phyloP scores from a whole-genome alignment of 2,113 vertebrate genomes.

The Chloroceryle aenea region DNA sequence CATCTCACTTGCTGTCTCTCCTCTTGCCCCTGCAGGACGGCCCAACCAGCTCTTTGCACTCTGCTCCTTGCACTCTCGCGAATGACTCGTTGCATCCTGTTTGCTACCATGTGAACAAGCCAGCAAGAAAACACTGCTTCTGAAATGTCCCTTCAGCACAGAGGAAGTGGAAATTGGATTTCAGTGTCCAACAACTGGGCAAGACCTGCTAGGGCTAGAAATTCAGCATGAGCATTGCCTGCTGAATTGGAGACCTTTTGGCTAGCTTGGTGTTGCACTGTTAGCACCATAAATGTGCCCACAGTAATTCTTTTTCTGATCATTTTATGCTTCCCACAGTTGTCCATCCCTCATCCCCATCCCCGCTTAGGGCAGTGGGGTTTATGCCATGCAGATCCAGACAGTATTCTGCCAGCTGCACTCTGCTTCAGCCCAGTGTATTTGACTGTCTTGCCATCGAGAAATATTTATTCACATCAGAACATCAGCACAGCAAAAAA shows the following conservation, averaged over 20 bases:
- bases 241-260: not conserved
- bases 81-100: not conserved
- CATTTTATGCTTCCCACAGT: not conserved
- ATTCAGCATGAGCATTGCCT: not conserved
- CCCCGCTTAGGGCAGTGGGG: not conserved
- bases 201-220: not conserved
- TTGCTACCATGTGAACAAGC: not conserved
- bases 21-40: not conserved
- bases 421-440: not conserved
- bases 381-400: not conserved
- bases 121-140: not conserved
- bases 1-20: accelerated
- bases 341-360: not conserved
- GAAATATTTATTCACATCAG: not conserved
- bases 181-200: not conserved
- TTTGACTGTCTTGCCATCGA: not conserved
- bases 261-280: not conserved
- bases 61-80: not conserved
- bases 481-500: not conserved
- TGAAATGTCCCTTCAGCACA: not conserved
- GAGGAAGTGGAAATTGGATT: not conserved
- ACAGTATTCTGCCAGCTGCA: not conserved
- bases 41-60: not conserved
- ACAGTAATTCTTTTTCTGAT: not conserved
- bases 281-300: not conserved